These are phyloP conservation scores for Oreortyx pictus DNA, from an alignment of 2,797 vertebrate genomes.

Conservation along the genomic window DNA sequence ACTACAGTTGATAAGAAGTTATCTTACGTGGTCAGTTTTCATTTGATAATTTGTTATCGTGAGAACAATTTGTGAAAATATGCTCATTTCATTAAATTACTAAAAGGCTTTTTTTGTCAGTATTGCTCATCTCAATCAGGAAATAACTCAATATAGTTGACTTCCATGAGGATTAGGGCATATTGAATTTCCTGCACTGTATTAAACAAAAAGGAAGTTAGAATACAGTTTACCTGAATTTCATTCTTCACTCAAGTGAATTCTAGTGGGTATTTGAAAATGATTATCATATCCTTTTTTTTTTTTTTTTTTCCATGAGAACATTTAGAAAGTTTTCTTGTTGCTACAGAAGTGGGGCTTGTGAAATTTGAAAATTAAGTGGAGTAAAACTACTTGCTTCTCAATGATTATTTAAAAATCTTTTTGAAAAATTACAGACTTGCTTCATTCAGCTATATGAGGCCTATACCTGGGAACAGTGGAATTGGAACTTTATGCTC, in stretches of 20 bases:
- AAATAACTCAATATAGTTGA: background rate
- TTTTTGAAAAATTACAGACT: background rate
- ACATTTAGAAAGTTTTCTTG: background rate
- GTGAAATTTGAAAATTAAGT: background rate
- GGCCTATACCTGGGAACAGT: background rate
- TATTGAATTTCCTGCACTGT: background rate
- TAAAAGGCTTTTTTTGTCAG: background rate
- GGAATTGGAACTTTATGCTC: background rate
- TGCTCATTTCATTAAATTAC: background rate
- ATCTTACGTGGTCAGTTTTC: too few species aligned
- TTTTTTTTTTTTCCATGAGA: background rate
- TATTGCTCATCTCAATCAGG: background rate
- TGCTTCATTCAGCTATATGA: background rate
- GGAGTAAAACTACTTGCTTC: rapidly evolving
- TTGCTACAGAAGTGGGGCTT: background rate
- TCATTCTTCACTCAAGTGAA: background rate
- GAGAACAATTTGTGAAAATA: background rate
- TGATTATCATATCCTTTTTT: background rate
- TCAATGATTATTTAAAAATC: background rate
- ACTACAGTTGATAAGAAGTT: too few species aligned
- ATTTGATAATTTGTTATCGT: background rate
- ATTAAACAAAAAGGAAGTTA: background rate
- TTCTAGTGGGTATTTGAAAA: background rate
- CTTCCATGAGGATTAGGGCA: rapidly evolving
- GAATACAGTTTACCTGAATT: background rate